Conservation (phyloP, 35 echinoderm and acorn worm genomes). For the Amphiura filiformis region DNA sequence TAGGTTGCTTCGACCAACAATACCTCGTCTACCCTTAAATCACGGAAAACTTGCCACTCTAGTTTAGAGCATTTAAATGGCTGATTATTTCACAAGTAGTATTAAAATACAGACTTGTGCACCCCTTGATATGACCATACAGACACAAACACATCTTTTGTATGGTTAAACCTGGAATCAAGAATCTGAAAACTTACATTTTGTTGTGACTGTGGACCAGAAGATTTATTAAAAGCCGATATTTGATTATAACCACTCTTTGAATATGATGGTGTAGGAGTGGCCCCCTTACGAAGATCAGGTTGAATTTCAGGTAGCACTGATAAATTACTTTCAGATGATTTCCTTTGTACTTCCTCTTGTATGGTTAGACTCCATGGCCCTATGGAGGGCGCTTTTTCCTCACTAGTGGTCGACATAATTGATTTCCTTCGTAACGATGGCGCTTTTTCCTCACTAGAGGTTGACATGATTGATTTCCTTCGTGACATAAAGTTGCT, state of each 20-base stretch:
- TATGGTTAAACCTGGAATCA: too few species aligned
- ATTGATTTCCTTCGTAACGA: neutral
- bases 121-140: too few species aligned
- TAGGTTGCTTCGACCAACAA: too few species aligned
- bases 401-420: neutral
- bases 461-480: neutral
- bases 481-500: neutral
- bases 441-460: neutral
- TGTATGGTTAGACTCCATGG: slow-evolving; percentile 10
- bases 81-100: too few species aligned
- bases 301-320: neutral
- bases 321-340: neutral
- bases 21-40: too few species aligned
- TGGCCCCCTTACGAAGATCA: neutral
- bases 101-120: too few species aligned
- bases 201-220: too few species aligned
- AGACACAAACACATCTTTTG: too few species aligned
- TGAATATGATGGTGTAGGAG: slow-evolving; percentile 28
- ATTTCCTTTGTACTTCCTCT: neutral
- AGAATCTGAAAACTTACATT: too few species aligned
- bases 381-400: neutral
- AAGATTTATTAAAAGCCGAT: neutral
- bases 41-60: too few species aligned
- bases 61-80: too few species aligned
- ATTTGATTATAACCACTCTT: slow-evolving; percentile 31